phyloP scores from a whole-genome alignment of 2,888 invertebrate species.

The Acleris laterana region DNA sequence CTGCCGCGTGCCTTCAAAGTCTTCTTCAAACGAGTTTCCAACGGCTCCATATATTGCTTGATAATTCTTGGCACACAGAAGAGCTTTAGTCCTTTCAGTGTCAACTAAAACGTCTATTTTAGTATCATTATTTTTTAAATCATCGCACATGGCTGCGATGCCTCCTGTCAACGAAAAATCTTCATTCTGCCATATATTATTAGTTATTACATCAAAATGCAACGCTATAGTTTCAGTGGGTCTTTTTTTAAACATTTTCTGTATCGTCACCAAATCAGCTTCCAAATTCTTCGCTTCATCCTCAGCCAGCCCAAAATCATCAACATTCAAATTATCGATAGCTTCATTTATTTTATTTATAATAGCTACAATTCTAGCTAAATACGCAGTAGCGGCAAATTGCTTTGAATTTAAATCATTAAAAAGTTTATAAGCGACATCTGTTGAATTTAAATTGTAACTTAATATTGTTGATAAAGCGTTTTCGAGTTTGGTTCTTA shows the following conservation, averaged over 20 bases:
- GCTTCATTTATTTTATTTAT: slow-evolving; percentile 59
- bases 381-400: slow-evolving; percentile 58
- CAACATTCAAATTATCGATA: slow-evolving; percentile 51
- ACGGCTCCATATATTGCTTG: slow-evolving; percentile 55
- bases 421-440: slow-evolving; percentile 58
- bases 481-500: slow-evolving; percentile 57
- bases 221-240: slow-evolving; percentile 62
- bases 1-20: slow-evolving; percentile 51
- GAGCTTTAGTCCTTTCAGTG: slow-evolving; percentile 55
- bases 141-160: slow-evolving; percentile 56
- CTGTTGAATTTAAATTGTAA: slow-evolving; percentile 58
- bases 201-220: slow-evolving; percentile 70
- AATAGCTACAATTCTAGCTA: slow-evolving; percentile 64
- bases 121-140: slow-evolving; percentile 55
- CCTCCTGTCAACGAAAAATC: slow-evolving; percentile 57
- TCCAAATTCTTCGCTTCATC: slow-evolving; percentile 51
- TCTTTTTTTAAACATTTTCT: slow-evolving; percentile 64
- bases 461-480: slow-evolving; percentile 58
- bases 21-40: slow-evolving; percentile 49
- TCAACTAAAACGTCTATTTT: slow-evolving; percentile 60
- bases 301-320: slow-evolving; percentile 46
- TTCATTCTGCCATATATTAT: slow-evolving; percentile 57
- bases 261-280: slow-evolving; percentile 54
- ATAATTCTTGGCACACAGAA: slow-evolving; percentile 67
- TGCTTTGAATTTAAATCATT: slow-evolving; percentile 65